Base-by-base conservation (phyloP, 1,140 invertebrate genomes). In the Aphelinus atriplicis region DNA sequence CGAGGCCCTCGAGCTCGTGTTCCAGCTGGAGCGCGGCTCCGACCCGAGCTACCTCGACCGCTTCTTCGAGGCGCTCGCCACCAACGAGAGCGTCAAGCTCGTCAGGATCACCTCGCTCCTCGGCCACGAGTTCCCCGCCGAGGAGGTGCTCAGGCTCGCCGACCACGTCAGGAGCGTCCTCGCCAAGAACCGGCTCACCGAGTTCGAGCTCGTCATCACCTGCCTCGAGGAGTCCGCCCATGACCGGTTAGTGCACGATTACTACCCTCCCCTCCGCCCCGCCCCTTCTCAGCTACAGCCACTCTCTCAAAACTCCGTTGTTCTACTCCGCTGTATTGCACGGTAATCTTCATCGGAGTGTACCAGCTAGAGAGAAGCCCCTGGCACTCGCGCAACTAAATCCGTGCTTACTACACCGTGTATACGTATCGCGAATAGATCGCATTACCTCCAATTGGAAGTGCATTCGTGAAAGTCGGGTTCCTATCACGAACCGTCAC, bases 131-230 rank as follows among this genome's bases (percentile, higher is more conserved):
- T 88, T 88, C 60, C 84, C 85, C 1, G 81, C 83, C 1, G 80
- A 84, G 45, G 88, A 89, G 66, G 86, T 89, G 9, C 81, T 83
- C 42, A 79, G 83, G 61, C 68, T 90, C 10, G 88, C 88, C 10
- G 83, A 82, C 10, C 88, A 88, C 75, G 82, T 90, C n/a, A 84
- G 84, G 53, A 86, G 82, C 46, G 84, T 86, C 0, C 80, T 89
- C n/a, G 76, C 84, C 10, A 89, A 89, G 75, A 85, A 88, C 51
- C 81, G 84, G 51, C 81, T 89, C 47, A 84, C 88, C 79, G 86
- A 86, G 60, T 88, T 90, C 61, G 89, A 90, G 75, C 81, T 90
- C 45, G 86, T 89, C 71, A 87, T 90, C 73, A 89, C 88, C 1
- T 88, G 88, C 68, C 76, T 90, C 45, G 88, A 90, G 73, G 89